A percentile compares a stretch with the other conserved stretches of the same genome.
These are phyloP conservation scores for Cynoglossus semilaevis DNA, from an alignment of 2,113 vertebrate genomes.

Conservation along the genomic window DNA sequence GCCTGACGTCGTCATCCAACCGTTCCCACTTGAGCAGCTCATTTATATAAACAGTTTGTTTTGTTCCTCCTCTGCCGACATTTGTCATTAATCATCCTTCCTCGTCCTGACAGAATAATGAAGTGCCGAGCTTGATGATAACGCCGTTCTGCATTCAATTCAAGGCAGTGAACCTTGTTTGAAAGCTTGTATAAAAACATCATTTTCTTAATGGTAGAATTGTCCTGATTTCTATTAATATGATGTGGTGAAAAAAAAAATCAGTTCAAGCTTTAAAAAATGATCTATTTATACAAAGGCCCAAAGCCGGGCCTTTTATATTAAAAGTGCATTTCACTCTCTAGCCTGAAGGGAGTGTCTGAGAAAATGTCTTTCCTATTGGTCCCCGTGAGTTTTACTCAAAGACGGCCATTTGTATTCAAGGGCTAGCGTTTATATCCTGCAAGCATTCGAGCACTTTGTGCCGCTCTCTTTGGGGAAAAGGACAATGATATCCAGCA, in stretches of 20 bases:
- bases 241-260: slow-evolving; percentile 6
- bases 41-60: slow-evolving; percentile 37
- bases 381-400: slow-evolving; percentile 34
- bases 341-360: slow-evolving; percentile 21
- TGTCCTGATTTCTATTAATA: slow-evolving; percentile 36
- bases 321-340: slow-evolving; percentile 34
- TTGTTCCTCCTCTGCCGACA: slow-evolving; percentile 32
- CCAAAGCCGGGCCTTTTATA: slow-evolving; percentile 31
- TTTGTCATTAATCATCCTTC: slow-evolving; percentile 53
- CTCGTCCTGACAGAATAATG: slow-evolving; percentile 43
- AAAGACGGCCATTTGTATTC: slow-evolving; percentile 70
- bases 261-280: too few species aligned
- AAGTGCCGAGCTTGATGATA: slow-evolving; percentile 34
- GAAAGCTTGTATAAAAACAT: slow-evolving; percentile 23
- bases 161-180: slow-evolving; percentile 19
- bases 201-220: slow-evolving; percentile 32
- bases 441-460: slow-evolving; percentile 68
- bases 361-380: slow-evolving; percentile 38
- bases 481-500: slow-evolving; percentile 19
- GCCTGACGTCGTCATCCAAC: slow-evolving; percentile 21
- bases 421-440: slow-evolving; percentile 46
- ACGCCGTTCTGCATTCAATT: slow-evolving; percentile 21
- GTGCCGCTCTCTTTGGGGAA: slow-evolving; percentile 48
- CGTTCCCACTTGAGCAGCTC: slow-evolving; percentile 26
- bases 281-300: slow-evolving; percentile 45